phyloP scores from a whole-genome alignment of 2,113 vertebrate species.

The Gasterosteus nipponicus region DNA sequence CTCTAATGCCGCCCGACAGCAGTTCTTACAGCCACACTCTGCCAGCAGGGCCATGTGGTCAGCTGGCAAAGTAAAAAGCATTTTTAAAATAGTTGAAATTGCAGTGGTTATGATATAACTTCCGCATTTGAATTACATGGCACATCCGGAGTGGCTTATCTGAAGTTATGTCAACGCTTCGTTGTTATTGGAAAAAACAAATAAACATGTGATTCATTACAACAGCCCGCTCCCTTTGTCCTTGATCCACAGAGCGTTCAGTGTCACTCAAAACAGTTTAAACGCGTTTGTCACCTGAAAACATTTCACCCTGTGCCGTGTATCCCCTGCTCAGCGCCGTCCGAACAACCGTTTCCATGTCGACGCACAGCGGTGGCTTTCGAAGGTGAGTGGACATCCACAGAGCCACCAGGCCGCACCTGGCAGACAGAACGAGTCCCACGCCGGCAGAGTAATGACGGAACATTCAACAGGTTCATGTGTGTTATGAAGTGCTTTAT shows the following conservation, averaged over 20 bases:
- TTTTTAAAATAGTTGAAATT: conserved; percentile 12
- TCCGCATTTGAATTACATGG: background rate
- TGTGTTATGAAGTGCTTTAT: background rate
- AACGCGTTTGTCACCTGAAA: conserved; percentile 81
- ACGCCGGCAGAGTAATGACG: background rate
- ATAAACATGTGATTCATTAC: background rate
- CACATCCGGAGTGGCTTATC: background rate
- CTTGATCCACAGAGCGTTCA: background rate
- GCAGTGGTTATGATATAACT: background rate
- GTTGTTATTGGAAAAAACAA: background rate
- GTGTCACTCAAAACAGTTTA: background rate
- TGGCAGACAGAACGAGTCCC: conserved; percentile 49
- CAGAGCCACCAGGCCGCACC: conserved; percentile 91
- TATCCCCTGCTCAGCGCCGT: conserved; percentile 82
- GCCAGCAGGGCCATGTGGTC: conserved; percentile 86
- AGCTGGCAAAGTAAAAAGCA: conserved; percentile 74
- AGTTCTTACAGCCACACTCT: conserved; percentile 81
- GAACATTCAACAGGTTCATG: background rate
- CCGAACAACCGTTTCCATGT: conserved; percentile 81
- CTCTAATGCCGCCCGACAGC: conserved; percentile 82
- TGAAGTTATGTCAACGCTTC: background rate
- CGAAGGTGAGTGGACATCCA: conserved; percentile 87
- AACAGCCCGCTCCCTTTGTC: background rate
- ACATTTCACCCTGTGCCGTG: conserved; percentile 91
- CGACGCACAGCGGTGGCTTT: conserved; percentile 44